Base-by-base conservation (phyloP, 1,140 invertebrate genomes). In the Probaryconus sp. region DNA sequence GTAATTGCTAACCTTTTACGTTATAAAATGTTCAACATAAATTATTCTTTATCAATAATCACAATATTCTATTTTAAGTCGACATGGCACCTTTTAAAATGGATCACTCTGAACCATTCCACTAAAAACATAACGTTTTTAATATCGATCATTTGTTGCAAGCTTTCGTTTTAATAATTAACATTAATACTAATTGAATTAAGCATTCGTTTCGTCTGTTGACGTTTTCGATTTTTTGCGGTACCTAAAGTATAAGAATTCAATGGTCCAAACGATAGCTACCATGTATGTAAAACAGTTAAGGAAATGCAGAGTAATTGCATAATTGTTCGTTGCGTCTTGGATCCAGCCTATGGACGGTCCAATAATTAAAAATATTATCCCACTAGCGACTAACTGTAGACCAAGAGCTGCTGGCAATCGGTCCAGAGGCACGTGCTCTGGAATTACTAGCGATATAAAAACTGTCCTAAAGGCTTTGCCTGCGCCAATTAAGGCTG, bases 401-500 rank as follows among this genome's bases (percentile, higher is more conserved):
- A 93, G 89, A 0, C 91, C 73, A 2, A 70, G 43, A 6, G 92
- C 92, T 0, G 91, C 89, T 1, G 92, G 89, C 43, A 93, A 89
- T 69, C 89, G 89, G 55, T 91, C 90, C 5, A 92, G 88, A 0
- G 91, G 86, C 1, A 93, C 91, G 73, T 92, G 90, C 76, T 88
- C 91, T 2, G 92, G 91, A 63, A 94, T 91, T 2, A 93, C 90
- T 3, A 93, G 82, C 1, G 90, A 89, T 79, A 92, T 91, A 74
- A 92, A 93, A 0, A 93, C 92, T 26, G 92, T 91, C 38, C 92
- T 86, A 10, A 93, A 84, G 0, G 92, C 92, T 84, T 93, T 94
- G 30, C 91, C 90, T 1, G 92, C 83, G 0, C 93, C 93, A 18
- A 93, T 60, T 3, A 83, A 75, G 16, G 82, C 20, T 0, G 80